Conservation (phyloP, 2,888 invertebrate species). For the Listrodromus nycthemerus region DNA sequence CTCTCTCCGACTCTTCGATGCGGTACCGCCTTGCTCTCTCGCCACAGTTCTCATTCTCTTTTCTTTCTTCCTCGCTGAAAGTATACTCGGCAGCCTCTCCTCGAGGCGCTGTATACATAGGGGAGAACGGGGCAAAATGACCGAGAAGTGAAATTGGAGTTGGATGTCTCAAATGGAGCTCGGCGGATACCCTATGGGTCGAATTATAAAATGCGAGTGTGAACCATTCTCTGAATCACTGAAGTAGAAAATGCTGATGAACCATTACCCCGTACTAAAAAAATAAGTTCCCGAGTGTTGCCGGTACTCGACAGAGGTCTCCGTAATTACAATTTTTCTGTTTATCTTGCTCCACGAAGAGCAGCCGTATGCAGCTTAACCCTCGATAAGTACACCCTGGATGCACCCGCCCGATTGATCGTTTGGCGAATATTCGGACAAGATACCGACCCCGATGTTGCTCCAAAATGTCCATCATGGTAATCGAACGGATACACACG, state of each 20-base stretch:
- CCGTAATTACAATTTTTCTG: background rate
- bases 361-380: background rate
- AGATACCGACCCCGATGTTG: no score
- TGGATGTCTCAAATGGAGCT: background rate
- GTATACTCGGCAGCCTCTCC: background rate
- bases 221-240: no score
- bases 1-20: background rate
- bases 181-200: background rate
- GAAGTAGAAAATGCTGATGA: no score
- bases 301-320: no score
- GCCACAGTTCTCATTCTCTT: slow-evolving; percentile 16
- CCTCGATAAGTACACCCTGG: no score
- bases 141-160: background rate
- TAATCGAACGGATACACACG: background rate
- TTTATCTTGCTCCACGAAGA: background rate
- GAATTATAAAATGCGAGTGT: no score
- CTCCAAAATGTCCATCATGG: background rate
- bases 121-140: background rate
- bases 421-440: no score
- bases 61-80: slow-evolving; percentile 17
- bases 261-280: no score
- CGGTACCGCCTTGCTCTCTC: slow-evolving; percentile 14
- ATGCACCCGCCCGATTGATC: no score
- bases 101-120: background rate
- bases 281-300: no score